Percentiles rank a stretch among this genome's conserved stretches.
These are phyloP conservation scores for Neoniphon sammara DNA, from an alignment of 2,797 vertebrate genomes.

Conservation along the genomic window DNA sequence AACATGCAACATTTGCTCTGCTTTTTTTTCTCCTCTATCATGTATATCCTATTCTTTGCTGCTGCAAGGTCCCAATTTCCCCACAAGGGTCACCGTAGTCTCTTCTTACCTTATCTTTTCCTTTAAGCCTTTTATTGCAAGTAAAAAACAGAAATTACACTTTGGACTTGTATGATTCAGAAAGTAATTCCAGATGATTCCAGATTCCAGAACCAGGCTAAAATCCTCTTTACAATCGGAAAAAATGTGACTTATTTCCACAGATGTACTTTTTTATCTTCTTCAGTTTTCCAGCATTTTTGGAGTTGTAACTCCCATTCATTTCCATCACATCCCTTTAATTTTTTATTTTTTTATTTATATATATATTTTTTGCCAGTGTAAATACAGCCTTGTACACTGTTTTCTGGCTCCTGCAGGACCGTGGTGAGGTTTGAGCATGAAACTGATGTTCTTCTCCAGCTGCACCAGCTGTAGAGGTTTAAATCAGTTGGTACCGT, in stretches of 20 bases:
- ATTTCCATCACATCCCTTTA: constrained; percentile 54
- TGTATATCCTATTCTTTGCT: too few relatives aligned
- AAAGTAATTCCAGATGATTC: too few relatives aligned
- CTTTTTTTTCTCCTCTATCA: too few relatives aligned
- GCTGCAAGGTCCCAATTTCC: too few relatives aligned
- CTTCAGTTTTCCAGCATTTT: constrained; percentile 19
- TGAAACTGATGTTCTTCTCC: constrained; percentile 67
- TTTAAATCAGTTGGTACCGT: constrained; percentile 72
- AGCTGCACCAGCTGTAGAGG: constrained; percentile 78
- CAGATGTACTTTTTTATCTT: neutral
- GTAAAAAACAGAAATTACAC: neutral
- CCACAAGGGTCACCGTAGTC: too few relatives aligned
- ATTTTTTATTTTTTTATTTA: constrained; percentile 3
- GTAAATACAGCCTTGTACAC: constrained; percentile 53
- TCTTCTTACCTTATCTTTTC: neutral
- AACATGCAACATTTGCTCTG: too few relatives aligned
- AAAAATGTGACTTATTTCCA: neutral
- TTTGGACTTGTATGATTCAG: too few relatives aligned
- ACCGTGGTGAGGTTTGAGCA: constrained; percentile 59
- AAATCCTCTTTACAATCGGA: too few relatives aligned
- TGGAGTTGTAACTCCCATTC: constrained; percentile 42
- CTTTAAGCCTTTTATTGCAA: neutral
- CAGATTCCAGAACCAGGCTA: neutral
- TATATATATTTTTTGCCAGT: constrained; percentile 27
- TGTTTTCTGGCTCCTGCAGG: constrained; percentile 62